Base-by-base conservation (phyloP, 1,140 invertebrate species). In the Polypedilum vanderplanki region DNA sequence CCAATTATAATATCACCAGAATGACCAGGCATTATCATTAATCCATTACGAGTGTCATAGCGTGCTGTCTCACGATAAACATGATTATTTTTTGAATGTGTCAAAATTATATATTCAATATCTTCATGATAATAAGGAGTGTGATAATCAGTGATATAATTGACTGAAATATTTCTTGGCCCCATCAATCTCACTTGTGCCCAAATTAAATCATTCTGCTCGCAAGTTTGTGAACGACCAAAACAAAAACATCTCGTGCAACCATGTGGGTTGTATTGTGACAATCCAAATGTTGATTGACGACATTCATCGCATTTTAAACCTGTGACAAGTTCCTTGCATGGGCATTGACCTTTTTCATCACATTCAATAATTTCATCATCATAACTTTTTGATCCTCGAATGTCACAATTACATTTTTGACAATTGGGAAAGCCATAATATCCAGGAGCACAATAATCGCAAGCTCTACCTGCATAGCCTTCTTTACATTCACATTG, bases 211-310 rank as follows among this genome's bases (percentile, higher is more conserved):
- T 87, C 86, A 7, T 93, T 91, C 80, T 94, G 91, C 57, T 87
- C 86, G 80, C 95, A 97, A 46, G 87, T 83, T 0, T 87, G 87
- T 9, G 90, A 90, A 78, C 93, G 86, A 0, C 90, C 91, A 80
- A 96, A 97, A 83, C 95, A 97, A 84, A 95, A 97, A 81, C 95
- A 96, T 76, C 90, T 87, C 0, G 91, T 94, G 80, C 95, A 97
- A 4, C 94, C 95, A 75, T 87, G 87, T 0, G 88, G 86, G 82
- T 93, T 94, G 5, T 89, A 85, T 0, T 82, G 79, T 0, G 89
- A 85, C 3, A 97, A 81, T 1, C 93, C 93, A 81, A 96, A 97
- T 0, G 93, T 94, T 22, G 92, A 91, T 46, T 91, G 87, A 80
- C 89, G 88, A 83, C 97, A 99, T 40, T 85, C 80, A 80, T 94